Evolutionary conservation across 53 echinoderm and acorn worm species (phyloP).

Genomic region (Crossaster papposus): DNA sequence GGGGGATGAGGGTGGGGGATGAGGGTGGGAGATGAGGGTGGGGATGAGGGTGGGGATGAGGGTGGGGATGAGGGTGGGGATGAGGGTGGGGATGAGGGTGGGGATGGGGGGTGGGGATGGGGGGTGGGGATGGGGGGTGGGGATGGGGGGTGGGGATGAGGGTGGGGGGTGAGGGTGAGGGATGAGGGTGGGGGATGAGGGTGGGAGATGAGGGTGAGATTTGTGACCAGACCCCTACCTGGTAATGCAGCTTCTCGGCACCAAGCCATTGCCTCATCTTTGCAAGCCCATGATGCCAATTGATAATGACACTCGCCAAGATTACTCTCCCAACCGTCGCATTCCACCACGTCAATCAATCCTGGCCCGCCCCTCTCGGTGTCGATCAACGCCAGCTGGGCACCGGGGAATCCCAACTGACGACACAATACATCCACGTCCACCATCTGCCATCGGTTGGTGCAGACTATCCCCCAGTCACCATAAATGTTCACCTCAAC

Average conservation of each 20-base stretch:
- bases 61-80: too few species aligned
- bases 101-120: too few species aligned
- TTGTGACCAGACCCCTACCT: background rate
- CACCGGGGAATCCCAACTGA: constrained; percentile 14
- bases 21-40: too few species aligned
- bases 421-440: constrained; percentile 19
- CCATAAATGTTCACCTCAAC: background rate
- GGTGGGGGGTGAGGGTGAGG: too few species aligned
- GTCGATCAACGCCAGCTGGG: background rate
- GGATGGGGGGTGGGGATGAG: too few species aligned
- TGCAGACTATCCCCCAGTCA: constrained; percentile 10
- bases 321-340: background rate
- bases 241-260: background rate
- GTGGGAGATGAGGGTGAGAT: too few species aligned
- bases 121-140: too few species aligned
- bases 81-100: too few species aligned
- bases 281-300: too few species aligned
- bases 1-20: too few species aligned
- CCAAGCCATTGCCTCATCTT: background rate
- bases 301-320: background rate
- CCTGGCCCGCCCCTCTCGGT: background rate
- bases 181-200: too few species aligned
- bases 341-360: background rate
- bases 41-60: too few species aligned
- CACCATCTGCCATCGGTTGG: background rate